phyloP scores from a whole-genome alignment of 1,140 invertebrate species.

The Thaumatotibia leucotreta region DNA sequence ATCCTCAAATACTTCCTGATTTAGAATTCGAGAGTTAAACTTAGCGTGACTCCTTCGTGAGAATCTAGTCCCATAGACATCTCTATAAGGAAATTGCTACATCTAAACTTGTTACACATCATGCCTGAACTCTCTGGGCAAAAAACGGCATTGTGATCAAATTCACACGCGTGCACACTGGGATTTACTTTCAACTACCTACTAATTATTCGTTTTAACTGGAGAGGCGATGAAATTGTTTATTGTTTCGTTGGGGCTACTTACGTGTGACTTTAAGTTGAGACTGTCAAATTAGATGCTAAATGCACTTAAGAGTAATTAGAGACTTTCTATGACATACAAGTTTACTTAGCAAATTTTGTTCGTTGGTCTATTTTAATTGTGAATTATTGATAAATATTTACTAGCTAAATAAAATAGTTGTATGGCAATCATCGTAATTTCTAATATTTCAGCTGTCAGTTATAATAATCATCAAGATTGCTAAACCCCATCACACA shows the following conservation, averaged over 20 bases:
- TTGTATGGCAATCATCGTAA: no score
- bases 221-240: not conserved
- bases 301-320: no score
- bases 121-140: not conserved
- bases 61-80: not conserved
- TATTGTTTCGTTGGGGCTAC: not conserved
- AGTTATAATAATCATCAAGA: not conserved
- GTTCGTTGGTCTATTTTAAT: no score
- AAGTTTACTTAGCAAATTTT: no score
- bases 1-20: not conserved
- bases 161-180: not conserved
- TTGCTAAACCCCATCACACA: not conserved
- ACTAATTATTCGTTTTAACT: not conserved
- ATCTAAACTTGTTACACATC: not conserved
- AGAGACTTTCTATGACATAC: conserved; percentile 3
- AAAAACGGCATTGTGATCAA: not conserved
- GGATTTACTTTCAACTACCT: not conserved
- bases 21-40: not conserved
- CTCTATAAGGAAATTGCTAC: conserved; percentile 5
- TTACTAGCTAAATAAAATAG: no score
- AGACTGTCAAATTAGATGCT: not conserved
- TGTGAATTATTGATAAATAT: no score
- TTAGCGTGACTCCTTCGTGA: not conserved
- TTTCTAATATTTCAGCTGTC: not conserved
- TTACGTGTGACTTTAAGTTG: not conserved